Percentiles rank a stretch among this genome's conserved stretches.
Evolutionary conservation across 64 coral and sea anemone species (phyloP).

Genomic region (Montipora capricornis): DNA sequence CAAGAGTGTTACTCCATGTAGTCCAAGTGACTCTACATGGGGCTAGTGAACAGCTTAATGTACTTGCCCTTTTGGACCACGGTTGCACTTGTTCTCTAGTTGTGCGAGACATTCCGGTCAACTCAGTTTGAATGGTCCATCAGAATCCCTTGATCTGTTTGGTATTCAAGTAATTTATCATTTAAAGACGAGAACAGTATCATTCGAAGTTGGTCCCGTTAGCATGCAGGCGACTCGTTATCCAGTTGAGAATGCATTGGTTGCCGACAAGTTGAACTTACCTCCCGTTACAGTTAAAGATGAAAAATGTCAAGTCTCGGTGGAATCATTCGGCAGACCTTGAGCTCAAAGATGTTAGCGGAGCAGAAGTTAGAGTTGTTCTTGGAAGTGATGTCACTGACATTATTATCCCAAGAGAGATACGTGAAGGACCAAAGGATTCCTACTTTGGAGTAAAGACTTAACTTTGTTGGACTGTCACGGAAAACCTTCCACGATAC

Average conservation of each 20-base stretch:
- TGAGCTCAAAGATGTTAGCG: no score
- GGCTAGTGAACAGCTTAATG: neutral
- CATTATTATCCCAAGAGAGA: no score
- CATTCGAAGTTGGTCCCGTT: neutral
- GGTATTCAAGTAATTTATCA: neutral
- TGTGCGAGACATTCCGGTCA: neutral
- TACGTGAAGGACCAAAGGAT: no score
- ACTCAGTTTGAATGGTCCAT: neutral
- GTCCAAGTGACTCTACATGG: neutral
- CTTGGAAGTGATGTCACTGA: no score
- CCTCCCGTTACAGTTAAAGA: slow-evolving; percentile 2
- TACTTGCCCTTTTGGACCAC: neutral
- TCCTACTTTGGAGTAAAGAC: no score
- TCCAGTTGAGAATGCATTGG: slow-evolving; percentile 9
- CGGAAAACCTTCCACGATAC: neutral
- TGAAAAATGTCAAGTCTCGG: neutral
- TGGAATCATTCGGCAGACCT: neutral
- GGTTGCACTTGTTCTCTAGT: slow-evolving; percentile 22
- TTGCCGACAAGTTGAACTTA: neutral
- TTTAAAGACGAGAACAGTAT: neutral
- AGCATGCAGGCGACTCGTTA: neutral
- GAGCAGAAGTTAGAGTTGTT: no score
- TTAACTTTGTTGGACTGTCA: slow-evolving; percentile 11
- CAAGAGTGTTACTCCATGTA: slow-evolving; percentile 3
- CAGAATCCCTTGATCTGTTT: neutral